A percentile compares a stretch with the other conserved stretches of the same genome.
Evolutionary conservation across 2,888 invertebrate genomes (phyloP).

Genomic region (Formica aserva): DNA sequence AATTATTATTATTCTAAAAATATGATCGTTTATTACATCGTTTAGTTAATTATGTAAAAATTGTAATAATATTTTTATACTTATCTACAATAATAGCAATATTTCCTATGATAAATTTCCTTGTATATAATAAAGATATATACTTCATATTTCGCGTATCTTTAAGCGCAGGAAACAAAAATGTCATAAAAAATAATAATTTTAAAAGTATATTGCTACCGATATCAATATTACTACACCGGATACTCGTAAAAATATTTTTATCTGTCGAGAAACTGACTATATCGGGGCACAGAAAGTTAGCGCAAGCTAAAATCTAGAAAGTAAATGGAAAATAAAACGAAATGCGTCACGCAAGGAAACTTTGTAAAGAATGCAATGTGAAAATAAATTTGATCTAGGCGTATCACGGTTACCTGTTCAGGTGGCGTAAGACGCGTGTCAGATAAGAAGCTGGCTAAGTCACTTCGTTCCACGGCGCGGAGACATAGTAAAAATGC

Average conservation of each 20-base stretch:
- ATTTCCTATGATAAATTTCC: not conserved
- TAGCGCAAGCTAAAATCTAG: constrained; percentile 18
- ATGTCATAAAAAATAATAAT: not conserved
- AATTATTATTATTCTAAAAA: not conserved
- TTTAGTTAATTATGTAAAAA: not conserved
- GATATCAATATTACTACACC: not conserved
- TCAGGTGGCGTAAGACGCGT: constrained; percentile 33
- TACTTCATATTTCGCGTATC: not conserved
- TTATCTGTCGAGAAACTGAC: not conserved
- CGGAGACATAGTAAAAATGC: constrained; percentile 4
- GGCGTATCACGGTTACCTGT: constrained; percentile 32
- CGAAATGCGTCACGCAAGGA: constrained; percentile 28
- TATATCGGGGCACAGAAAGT: constrained; percentile 19
- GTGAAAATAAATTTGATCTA: constrained; percentile 34
- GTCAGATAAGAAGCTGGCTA: constrained; percentile 42
- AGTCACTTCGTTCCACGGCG: constrained; percentile 35
- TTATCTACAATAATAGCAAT: not conserved
- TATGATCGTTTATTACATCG: not conserved
- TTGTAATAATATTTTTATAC: not conserved
- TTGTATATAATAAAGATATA: constrained; percentile 3
- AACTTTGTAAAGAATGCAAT: constrained; percentile 18
- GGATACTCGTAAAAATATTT: not conserved
- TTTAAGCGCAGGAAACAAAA: not conserved
- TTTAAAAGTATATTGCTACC: constrained; percentile 1
- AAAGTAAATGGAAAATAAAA: constrained; percentile 43